Conservation (phyloP, 2,113 vertebrate genomes). For the Pleuronectes platessa region DNA sequence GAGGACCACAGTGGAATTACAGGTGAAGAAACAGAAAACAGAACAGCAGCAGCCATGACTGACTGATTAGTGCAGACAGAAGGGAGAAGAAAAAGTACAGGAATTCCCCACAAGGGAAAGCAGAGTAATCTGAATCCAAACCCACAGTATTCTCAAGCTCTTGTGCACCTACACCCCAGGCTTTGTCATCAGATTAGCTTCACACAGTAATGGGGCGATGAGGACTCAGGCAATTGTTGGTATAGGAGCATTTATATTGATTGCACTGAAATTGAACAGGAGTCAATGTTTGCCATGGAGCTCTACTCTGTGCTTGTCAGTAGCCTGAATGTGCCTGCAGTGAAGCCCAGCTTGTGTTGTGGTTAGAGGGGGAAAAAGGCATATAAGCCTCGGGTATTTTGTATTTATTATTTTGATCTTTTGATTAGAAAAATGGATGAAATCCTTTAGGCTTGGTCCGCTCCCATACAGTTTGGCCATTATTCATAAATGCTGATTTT, state of each 20-base stretch:
- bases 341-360: background rate
- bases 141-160: background rate
- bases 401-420: slow-evolving; percentile 5
- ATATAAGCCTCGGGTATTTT: background rate
- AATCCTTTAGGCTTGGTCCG: background rate
- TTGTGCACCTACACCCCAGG: background rate
- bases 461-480: background rate
- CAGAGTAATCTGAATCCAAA: slow-evolving; percentile 8
- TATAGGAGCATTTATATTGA: slow-evolving; percentile 10
- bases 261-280: slow-evolving; percentile 9
- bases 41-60: background rate
- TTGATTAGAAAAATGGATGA: background rate
- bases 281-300: slow-evolving; percentile 6
- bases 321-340: background rate
- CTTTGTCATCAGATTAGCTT: slow-evolving; percentile 33
- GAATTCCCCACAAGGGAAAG: slow-evolving; percentile 21
- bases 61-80: slow-evolving; percentile 14
- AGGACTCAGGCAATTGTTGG: slow-evolving; percentile 13
- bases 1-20: slow-evolving; percentile 30
- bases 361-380: background rate
- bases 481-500: background rate
- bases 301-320: background rate
- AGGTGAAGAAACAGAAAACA: slow-evolving; percentile 19
- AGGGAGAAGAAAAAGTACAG: slow-evolving; percentile 2
- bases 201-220: slow-evolving; percentile 13